phyloP scores from a whole-genome alignment of 2,797 vertebrate species.

The Rhinophrynus dorsalis region DNA sequence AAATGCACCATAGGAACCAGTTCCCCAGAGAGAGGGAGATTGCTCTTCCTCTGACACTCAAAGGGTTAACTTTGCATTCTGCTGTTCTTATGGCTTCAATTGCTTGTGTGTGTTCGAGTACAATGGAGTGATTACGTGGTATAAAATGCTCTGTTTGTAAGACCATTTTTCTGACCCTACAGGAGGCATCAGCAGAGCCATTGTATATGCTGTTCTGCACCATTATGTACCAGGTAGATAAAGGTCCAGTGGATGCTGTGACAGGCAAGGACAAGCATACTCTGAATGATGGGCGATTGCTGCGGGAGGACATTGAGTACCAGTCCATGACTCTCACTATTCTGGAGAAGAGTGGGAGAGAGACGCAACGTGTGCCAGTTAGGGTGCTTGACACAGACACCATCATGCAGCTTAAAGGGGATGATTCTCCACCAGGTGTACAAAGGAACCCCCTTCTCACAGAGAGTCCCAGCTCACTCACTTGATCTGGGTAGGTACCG shows the following conservation, averaged over 20 bases:
- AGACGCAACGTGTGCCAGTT: conserved; percentile 75
- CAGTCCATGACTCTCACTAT: conserved; percentile 76
- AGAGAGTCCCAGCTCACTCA: conserved; percentile 77
- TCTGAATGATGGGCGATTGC: conserved; percentile 82
- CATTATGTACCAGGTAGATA: conserved; percentile 90
- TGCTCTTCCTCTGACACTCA: too few relatives aligned
- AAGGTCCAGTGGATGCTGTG: conserved; percentile 83
- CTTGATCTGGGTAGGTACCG: conserved; percentile 85
- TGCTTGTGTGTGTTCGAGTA: too few relatives aligned
- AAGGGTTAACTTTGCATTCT: too few relatives aligned
- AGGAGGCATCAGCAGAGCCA: conserved; percentile 89
- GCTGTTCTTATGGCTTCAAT: too few relatives aligned
- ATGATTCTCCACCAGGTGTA: conserved; percentile 90
- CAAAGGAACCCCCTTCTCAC: conserved; percentile 83
- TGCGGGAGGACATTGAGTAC: conserved; percentile 86
- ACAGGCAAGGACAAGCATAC: conserved; percentile 86
- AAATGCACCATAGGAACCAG: too few relatives aligned
- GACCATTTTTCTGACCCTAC: too few relatives aligned
- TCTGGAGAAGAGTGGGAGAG: conserved; percentile 70
- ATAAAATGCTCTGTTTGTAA: too few relatives aligned
- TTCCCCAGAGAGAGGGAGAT: too few relatives aligned
- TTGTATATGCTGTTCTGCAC: conserved; percentile 88
- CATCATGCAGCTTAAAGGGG: conserved; percentile 89
- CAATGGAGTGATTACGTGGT: too few relatives aligned
- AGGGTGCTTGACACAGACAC: conserved; percentile 87